These are phyloP conservation scores for Syndactyla subalaris DNA, from an alignment of 2,797 vertebrate genomes.

Conservation along the genomic window DNA sequence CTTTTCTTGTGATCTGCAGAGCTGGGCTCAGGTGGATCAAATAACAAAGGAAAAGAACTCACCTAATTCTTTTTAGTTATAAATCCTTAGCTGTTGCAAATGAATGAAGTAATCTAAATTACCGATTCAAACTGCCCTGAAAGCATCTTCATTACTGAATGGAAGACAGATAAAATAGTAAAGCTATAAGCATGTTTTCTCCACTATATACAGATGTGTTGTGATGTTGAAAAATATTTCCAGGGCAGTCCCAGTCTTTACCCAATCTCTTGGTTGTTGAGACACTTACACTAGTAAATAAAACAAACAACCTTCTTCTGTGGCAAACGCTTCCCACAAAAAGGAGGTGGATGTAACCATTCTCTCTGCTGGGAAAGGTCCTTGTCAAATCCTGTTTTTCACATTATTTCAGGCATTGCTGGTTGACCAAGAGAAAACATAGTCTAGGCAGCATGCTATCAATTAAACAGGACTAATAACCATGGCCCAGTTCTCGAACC, in stretches of 20 bases:
- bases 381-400: not conserved
- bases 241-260: not conserved
- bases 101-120: not conserved
- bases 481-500: not conserved
- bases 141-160: conserved; percentile 2
- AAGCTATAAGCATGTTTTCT: not conserved
- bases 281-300: not conserved
- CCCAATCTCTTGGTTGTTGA: not conserved
- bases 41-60: not conserved
- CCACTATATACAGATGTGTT: not conserved
- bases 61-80: not conserved
- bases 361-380: not conserved
- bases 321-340: not conserved
- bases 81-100: not conserved
- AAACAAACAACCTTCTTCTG: not conserved
- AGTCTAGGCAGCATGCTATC: not conserved
- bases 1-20: not conserved
- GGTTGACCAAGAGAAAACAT: not conserved
- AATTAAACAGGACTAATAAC: not conserved
- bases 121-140: not conserved
- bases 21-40: not conserved
- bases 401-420: not conserved
- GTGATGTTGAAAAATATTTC: not conserved
- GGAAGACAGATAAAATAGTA: not conserved
- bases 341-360: not conserved